Conservation (phyloP, 2,113 vertebrate species). For the Tapirus terrestris region DNA sequence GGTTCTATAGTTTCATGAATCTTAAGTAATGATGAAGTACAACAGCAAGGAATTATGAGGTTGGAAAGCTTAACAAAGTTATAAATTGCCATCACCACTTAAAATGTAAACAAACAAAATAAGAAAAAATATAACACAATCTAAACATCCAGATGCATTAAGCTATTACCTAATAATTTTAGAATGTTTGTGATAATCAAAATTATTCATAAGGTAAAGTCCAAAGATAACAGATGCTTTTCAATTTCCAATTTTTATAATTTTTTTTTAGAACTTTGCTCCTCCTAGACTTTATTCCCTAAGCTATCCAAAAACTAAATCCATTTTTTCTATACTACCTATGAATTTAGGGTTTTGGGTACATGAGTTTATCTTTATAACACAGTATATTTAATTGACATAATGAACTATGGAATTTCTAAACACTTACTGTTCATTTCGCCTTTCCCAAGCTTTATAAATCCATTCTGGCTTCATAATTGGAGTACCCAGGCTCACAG, state of each 20-base stretch:
- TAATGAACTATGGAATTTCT: conserved; percentile 34
- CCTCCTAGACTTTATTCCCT: neutral
- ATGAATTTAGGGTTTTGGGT: conserved; percentile 46
- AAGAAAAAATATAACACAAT: neutral
- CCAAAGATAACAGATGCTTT: neutral
- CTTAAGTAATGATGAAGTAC: neutral
- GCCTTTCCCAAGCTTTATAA: conserved; percentile 94
- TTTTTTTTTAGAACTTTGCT: neutral
- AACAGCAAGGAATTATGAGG: neutral
- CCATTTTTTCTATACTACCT: conserved; percentile 36
- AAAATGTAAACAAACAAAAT: conserved; percentile 15
- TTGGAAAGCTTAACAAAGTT: neutral
- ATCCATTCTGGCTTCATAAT: conserved; percentile 97
- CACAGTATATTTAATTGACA: conserved; percentile 1
- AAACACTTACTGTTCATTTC: conserved; percentile 89
- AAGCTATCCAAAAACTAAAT: neutral
- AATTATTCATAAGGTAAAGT: conserved; percentile 51
- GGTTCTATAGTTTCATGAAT: neutral
- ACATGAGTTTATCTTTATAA: conserved; percentile 16
- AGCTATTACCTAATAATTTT: conserved; percentile 29
- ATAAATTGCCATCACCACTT: neutral
- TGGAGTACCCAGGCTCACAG: conserved; percentile 96
- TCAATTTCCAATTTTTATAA: conserved; percentile 29
- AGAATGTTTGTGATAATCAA: neutral
- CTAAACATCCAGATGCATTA: neutral